These are phyloP conservation scores for Cremastinae sp. DNA, from an alignment of 2,888 invertebrate species.

Conservation along the genomic window DNA sequence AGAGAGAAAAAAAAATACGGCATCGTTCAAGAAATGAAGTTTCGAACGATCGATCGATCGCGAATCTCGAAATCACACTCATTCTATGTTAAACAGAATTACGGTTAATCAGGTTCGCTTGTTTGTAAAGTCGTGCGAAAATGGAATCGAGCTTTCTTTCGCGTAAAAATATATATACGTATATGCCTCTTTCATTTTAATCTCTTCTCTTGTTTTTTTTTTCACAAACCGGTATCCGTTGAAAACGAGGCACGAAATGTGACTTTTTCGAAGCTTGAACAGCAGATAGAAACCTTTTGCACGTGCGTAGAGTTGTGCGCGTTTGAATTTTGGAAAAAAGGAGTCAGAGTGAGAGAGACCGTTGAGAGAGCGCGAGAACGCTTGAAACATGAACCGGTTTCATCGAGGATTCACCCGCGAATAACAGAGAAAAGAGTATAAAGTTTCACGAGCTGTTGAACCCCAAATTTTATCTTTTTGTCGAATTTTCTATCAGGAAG, in stretches of 20 bases:
- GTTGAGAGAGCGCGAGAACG: constrained; percentile 18
- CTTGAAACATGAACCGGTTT: constrained; percentile 52
- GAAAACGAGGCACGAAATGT: constrained; percentile 35
- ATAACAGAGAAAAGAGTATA: constrained; percentile 37
- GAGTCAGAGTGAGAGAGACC: constrained; percentile 31
- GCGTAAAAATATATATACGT: constrained; percentile 27
- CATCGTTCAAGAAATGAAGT: constrained; percentile 29
- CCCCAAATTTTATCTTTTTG: constrained; percentile 60
- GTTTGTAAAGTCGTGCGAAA: constrained; percentile 13
- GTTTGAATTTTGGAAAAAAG: constrained; percentile 42
- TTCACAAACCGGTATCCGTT: constrained; percentile 49
- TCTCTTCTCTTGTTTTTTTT: constrained; percentile 1
- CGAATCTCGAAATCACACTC: constrained; percentile 36
- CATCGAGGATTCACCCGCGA: constrained; percentile 34
- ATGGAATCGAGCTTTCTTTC: constrained; percentile 38
- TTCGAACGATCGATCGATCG: constrained; percentile 23
- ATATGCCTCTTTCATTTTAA: constrained; percentile 24
- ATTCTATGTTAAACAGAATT: neutral
- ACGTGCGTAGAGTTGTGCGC: constrained; percentile 36
- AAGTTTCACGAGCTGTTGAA: constrained; percentile 56
- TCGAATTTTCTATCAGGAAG: constrained; percentile 46
- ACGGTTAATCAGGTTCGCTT: constrained; percentile 8
- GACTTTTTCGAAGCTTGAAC: constrained; percentile 17
- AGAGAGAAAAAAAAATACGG: constrained; percentile 3
- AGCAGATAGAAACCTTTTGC: constrained; percentile 36